Percentiles rank a stretch among this genome's conserved stretches.
Conservation (phyloP, 2,888 invertebrate species). For the Charanyca ferruginea region DNA sequence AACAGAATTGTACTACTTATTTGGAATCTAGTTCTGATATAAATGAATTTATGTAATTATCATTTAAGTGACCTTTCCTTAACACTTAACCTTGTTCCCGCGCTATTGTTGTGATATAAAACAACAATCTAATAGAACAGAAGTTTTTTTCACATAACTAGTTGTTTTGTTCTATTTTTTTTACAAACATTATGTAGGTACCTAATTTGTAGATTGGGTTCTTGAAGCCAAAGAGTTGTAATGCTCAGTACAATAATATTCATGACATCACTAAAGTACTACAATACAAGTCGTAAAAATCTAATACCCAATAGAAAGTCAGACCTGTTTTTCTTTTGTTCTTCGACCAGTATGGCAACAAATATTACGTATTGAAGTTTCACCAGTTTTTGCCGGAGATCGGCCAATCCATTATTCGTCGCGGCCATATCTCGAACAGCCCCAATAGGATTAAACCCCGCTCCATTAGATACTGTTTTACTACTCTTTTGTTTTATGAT, state of each 20-base stretch:
- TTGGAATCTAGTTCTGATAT: too few relatives aligned
- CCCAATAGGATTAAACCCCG: constrained; percentile 81
- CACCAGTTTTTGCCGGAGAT: constrained; percentile 76
- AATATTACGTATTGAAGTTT: constrained; percentile 73
- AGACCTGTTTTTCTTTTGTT: constrained; percentile 58
- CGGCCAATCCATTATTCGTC: constrained; percentile 83
- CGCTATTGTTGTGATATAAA: too few relatives aligned
- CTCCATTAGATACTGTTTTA: constrained; percentile 85
- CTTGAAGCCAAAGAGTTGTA: constrained; percentile 4
- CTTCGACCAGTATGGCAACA: constrained; percentile 59
- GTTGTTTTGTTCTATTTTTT: not conserved
- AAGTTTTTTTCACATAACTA: not conserved
- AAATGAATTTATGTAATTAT: too few relatives aligned
- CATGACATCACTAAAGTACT: constrained; percentile 25
- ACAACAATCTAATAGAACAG: too few relatives aligned
- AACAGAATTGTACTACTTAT: too few relatives aligned
- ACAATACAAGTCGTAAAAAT: constrained; percentile 51
- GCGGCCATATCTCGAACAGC: constrained; percentile 80
- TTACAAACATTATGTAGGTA: not conserved
- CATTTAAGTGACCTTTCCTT: too few relatives aligned
- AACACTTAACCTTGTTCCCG: too few relatives aligned
- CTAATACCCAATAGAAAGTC: constrained; percentile 47
- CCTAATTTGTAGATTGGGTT: not conserved
- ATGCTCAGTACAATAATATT: constrained; percentile 13
- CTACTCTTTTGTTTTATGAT: constrained; percentile 86